Evolutionary conservation across 2,888 invertebrate genomes (phyloP).

Genomic region (Chrysopilus asiliformis): DNA sequence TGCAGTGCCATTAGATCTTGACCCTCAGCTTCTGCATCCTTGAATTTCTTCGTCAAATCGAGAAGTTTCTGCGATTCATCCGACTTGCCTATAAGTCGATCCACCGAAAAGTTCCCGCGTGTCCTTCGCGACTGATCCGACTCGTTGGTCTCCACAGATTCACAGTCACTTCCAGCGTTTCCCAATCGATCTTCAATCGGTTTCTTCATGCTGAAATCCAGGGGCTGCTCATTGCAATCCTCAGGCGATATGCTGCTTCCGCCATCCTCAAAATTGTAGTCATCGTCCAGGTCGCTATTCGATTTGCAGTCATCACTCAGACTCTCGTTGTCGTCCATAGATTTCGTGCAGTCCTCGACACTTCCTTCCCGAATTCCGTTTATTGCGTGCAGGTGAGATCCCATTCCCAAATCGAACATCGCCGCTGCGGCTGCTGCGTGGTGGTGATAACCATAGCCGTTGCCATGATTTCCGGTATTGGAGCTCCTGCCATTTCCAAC

Average conservation of each 20-base stretch:
- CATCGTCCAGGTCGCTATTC: conserved; percentile 17
- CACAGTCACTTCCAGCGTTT: conserved; percentile 2
- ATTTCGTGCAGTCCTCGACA: conserved; percentile 1
- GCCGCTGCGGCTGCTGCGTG: too few relatives aligned
- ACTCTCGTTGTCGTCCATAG: conserved; percentile 10
- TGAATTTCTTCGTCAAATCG: conserved; percentile 6
- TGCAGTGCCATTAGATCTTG: background rate
- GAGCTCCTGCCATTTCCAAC: background rate
- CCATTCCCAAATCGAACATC: conserved; percentile 7
- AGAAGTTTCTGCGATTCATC: background rate
- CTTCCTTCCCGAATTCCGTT: too few relatives aligned
- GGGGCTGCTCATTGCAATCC: conserved; percentile 25
- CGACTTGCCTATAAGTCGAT: background rate
- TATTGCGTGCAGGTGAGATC: background rate
- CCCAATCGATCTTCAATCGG: conserved; percentile 15
- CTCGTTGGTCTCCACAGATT: background rate
- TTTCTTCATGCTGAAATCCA: conserved; percentile 31
- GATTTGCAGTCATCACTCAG: conserved; percentile 17
- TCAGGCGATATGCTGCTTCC: conserved; percentile 3
- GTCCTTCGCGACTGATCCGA: background rate
- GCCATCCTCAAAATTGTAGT: conserved; percentile 2
- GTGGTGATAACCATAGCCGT: conserved; percentile 31
- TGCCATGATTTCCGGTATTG: conserved; percentile 21
- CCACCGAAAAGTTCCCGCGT: too few relatives aligned
- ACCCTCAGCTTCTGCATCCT: conserved; percentile 1